These are phyloP conservation scores for Margarornis squamiger DNA, from an alignment of 2,797 vertebrate genomes.

Conservation along the genomic window DNA sequence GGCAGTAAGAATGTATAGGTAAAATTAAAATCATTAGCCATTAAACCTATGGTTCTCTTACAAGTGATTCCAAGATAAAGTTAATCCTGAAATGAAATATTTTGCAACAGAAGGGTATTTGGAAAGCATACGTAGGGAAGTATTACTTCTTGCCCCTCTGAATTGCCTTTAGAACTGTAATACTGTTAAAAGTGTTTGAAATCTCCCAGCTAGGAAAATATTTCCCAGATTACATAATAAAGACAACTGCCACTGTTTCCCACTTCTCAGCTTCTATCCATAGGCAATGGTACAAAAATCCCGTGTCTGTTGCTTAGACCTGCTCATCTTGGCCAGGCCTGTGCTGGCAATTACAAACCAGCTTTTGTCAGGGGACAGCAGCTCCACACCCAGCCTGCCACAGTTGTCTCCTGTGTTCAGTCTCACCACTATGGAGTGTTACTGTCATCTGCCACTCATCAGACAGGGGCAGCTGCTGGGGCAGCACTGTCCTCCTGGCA, in stretches of 20 bases:
- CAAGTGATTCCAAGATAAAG: background rate
- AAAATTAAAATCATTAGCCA: background rate
- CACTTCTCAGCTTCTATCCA: background rate
- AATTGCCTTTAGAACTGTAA: background rate
- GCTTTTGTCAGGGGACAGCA: conserved; percentile 4
- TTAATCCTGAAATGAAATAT: background rate
- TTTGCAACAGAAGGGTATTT: background rate
- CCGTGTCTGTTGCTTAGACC: background rate
- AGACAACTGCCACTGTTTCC: background rate
- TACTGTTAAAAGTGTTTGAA: background rate
- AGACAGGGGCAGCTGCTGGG: background rate
- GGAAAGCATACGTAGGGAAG: background rate
- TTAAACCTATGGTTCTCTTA: background rate
- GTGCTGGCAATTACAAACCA: background rate
- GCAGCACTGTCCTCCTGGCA: background rate
- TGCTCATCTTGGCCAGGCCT: background rate
- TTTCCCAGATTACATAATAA: background rate
- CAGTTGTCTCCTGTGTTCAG: background rate
- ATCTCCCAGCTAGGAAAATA: background rate
- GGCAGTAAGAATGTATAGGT: background rate
- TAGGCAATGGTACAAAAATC: background rate
- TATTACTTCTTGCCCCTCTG: background rate
- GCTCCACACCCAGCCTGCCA: background rate
- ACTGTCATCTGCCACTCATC: background rate
- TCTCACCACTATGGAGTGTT: background rate